These are phyloP conservation scores for Caenorhabditis sp. DNA, from an alignment of 2,888 invertebrate genomes.

Conservation along the genomic window DNA sequence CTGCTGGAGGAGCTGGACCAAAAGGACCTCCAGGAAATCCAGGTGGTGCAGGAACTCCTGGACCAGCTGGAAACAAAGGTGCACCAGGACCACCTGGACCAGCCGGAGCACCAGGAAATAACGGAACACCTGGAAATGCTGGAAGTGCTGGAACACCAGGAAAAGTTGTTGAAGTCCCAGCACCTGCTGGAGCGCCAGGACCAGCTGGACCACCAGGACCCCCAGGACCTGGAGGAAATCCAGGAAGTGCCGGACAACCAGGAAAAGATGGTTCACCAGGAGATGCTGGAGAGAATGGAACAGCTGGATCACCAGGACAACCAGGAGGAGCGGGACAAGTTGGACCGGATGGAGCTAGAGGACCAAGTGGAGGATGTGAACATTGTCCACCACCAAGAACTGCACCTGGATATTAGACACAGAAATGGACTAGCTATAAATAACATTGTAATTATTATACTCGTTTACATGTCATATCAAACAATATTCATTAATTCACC, in stretches of 20 bases:
- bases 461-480: neutral
- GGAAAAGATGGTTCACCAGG: constrained; percentile 48
- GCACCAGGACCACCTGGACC: constrained; percentile 45
- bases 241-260: constrained; percentile 40
- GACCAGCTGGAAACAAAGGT: constrained; percentile 48
- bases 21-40: constrained; percentile 48
- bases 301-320: constrained; percentile 40
- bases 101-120: constrained; percentile 40
- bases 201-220: constrained; percentile 40
- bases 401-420: constrained; percentile 47
- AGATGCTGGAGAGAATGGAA: constrained; percentile 45
- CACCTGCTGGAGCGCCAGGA: constrained; percentile 41
- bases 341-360: constrained; percentile 40
- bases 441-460: neutral
- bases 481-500: neutral
- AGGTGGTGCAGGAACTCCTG: constrained; percentile 50
- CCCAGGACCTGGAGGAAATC: constrained; percentile 40
- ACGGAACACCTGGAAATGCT: constrained; percentile 43
- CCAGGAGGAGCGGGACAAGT: constrained; percentile 42
- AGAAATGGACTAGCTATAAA: neutral
- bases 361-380: constrained; percentile 49
- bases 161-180: constrained; percentile 36
- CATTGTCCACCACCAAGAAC: constrained; percentile 54
- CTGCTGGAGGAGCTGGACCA: constrained; percentile 57
- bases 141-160: constrained; percentile 50